phyloP scores from a whole-genome alignment of 2,888 invertebrate genomes.

The Pegoplata infirma region DNA sequence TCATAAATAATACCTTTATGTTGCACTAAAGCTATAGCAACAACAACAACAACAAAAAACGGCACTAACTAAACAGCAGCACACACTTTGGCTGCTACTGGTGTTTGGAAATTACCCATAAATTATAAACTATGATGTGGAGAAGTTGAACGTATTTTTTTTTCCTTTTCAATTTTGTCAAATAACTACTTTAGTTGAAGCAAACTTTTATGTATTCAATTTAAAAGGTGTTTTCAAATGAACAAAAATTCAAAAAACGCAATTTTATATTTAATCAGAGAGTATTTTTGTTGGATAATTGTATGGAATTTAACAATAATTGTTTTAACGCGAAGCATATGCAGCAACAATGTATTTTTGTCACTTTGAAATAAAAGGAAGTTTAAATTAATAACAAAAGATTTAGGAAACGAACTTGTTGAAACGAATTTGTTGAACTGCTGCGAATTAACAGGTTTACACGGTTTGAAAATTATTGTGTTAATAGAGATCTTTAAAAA shows the following conservation, averaged over 20 bases:
- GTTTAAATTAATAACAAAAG: conserved; percentile 14
- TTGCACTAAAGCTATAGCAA: conserved; percentile 40
- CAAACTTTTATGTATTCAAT: neutral
- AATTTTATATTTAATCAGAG: neutral
- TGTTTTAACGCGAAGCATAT: neutral
- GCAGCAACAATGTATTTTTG: neutral
- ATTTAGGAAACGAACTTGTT: conserved; percentile 5
- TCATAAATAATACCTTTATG: conserved; percentile 63
- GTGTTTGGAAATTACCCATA: conserved; percentile 61
- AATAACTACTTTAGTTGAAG: conserved; percentile 37
- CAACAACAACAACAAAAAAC: conserved; percentile 23
- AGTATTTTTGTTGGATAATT: neutral
- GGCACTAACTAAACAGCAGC: conserved; percentile 17
- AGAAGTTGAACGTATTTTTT: conserved; percentile 24
- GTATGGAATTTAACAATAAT: neutral
- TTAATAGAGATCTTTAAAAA: too few species aligned
- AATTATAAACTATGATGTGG: conserved; percentile 62
- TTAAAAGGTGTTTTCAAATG: neutral
- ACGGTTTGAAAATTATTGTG: too few species aligned
- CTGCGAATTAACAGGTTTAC: too few species aligned
- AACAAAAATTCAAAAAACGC: neutral
- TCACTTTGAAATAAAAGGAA: neutral
- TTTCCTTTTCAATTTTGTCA: conserved; percentile 42
- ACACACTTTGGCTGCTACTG: conserved; percentile 51
- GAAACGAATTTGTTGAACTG: too few species aligned